phyloP scores from a whole-genome alignment of 2,113 vertebrate species.

The Datnioides undecimradiatus region DNA sequence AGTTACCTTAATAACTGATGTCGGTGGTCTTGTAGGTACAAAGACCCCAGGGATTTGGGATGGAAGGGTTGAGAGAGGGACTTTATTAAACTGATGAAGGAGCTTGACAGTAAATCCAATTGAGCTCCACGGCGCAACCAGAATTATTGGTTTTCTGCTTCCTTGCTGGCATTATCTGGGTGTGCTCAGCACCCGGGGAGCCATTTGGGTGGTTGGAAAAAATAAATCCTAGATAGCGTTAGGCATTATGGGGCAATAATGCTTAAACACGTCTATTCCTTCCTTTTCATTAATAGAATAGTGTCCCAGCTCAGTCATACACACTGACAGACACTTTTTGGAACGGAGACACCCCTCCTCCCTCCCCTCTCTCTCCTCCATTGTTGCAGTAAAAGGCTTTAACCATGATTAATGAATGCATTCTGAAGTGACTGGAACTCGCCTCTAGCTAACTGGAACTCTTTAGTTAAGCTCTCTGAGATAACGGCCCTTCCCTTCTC shows the following conservation, averaged over 20 bases:
- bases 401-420: conserved; percentile 46
- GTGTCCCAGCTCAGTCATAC: conserved; percentile 66
- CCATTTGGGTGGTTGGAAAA: conserved; percentile 66
- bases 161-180: conserved; percentile 68
- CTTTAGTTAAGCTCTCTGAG: conserved; percentile 42
- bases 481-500: conserved; percentile 1
- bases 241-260: conserved; percentile 80
- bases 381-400: conserved; percentile 36
- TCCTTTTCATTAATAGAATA: conserved; percentile 78
- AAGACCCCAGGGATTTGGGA: conserved; percentile 26
- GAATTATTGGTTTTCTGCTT: conserved; percentile 79
- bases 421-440: conserved; percentile 31
- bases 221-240: conserved; percentile 78
- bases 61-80: conserved; percentile 40
- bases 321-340: conserved; percentile 45
- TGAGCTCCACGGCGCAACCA: conserved; percentile 56
- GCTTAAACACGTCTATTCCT: conserved; percentile 68
- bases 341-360: neutral
- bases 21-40: conserved; percentile 48
- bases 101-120: conserved; percentile 78
- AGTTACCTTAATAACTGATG: conserved; percentile 48
- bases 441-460: conserved; percentile 39
- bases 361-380: conserved; percentile 2
- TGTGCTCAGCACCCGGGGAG: conserved; percentile 68
- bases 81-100: conserved; percentile 82